A percentile compares a stretch with the other conserved stretches of the same genome.
Evolutionary conservation across 2,888 invertebrate genomes (phyloP).

Genomic region (Zelleria hepariella): DNA sequence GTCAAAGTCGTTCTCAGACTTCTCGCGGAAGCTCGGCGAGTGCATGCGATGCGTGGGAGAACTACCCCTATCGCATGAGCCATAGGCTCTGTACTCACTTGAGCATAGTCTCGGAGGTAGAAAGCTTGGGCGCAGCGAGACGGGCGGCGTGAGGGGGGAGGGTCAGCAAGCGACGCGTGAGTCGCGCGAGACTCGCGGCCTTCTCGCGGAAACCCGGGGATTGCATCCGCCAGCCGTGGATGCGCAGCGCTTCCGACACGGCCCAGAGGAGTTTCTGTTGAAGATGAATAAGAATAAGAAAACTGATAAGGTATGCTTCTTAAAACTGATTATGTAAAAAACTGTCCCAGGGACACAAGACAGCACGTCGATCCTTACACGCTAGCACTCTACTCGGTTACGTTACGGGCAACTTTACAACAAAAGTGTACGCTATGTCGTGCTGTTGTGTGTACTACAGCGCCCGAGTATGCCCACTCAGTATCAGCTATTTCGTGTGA

Average conservation of each 20-base stretch:
- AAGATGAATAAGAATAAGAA: no score
- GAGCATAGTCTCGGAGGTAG: slow-evolving; percentile 82
- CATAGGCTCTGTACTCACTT: slow-evolving; percentile 44
- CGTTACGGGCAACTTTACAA: no score
- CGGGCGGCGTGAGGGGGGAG: slow-evolving; percentile 50
- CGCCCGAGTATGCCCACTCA: no score
- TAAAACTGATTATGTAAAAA: no score
- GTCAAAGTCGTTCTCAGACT: no score
- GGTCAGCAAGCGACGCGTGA: slow-evolving; percentile 73
- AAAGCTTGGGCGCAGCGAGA: slow-evolving; percentile 56
- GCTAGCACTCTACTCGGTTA: no score
- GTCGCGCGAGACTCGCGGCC: slow-evolving; percentile 77
- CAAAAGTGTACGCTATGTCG: no score
- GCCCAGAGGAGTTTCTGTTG: slow-evolving; percentile 84
- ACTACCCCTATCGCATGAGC: neutral
- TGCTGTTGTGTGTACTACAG: no score
- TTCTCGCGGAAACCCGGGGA: slow-evolving; percentile 81
- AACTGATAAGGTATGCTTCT: no score
- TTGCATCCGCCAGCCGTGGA: slow-evolving; percentile 77
- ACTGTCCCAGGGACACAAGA: no score
- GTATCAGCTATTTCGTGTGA: no score
- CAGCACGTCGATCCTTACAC: no score
- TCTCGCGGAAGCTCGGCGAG: slow-evolving; percentile 79
- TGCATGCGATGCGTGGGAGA: slow-evolving; percentile 74
- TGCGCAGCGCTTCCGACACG: slow-evolving; percentile 81